Base-by-base conservation (phyloP, 2,797 vertebrate genomes). In the Telmatherina bonti region DNA sequence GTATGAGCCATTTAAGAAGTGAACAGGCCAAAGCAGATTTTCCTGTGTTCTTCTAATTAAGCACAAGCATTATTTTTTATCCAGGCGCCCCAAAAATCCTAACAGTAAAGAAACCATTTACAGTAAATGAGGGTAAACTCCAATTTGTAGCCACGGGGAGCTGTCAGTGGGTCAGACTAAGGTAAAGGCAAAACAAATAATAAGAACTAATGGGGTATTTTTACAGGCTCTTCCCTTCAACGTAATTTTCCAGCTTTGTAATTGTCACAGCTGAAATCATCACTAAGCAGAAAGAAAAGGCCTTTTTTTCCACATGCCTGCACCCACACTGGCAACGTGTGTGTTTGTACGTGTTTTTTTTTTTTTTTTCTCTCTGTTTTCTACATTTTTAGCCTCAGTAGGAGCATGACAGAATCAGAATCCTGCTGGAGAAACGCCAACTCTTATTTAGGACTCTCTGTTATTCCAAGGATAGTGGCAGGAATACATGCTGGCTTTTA, bases 201-300 rank as follows among this genome's bases (percentile, higher is more conserved):
- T 58, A 76, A 74, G 68, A 85, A 82, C 78, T 81, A 86, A 89
- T 82, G 66, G 68, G 59, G 52, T 77, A 41, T 59, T 77, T 62
- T 57, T 79, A 62, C 70, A 62, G 57, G 33, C 3, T 53, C 43
- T 33, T 36, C 9, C 38, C 52, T 52, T 63, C 51, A 71, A 43
- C 77, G 68, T 73, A 74, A 82, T 82, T 73, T 73, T 72, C 62
- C 69, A 74, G 22, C 45, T 56, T 76, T 71, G 62, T 79, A 79
- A 72, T 75, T 45, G 83, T 60, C 76, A 51, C 64, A 74, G 76
- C 65, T 74, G 76, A 80, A 70, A 80, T 81, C 80, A 62, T 69
- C 66, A 66, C 51, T 67, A 66, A 72, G 73, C 26, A 82, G 65
- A 65, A 53, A 41, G 82, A 62, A 52, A 72, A 52, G 3, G 1